Base-by-base conservation (phyloP, 2,113 vertebrate genomes). In the Delphinapterus leucas region DNA sequence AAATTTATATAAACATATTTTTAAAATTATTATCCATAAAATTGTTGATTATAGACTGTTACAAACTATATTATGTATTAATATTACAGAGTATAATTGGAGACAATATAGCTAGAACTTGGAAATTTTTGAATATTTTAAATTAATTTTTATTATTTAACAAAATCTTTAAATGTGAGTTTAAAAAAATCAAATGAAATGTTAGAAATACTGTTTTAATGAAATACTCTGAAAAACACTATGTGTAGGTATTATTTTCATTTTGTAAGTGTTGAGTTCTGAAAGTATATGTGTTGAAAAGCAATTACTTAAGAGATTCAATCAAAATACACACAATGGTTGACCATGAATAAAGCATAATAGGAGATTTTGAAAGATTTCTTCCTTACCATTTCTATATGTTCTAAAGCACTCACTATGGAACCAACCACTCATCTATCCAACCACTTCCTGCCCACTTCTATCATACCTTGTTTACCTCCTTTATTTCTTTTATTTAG, bases 151-250 rank as follows among this genome's bases (percentile, higher is more conserved):
- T 11, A 58, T 76, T 61, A 74, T 7, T 74, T 6, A 36, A 33
- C 28, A 86, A 41, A 38, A 85, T 36, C 8, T 55, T 63, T 87
- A 53, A 85, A 33, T 2, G 13, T 26, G 6, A 47, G 44, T 58
- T 86, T 36, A 10, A 93, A 6, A 28, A 67, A 67, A 49, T 73
- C 14, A 87, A 70, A n/a, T n/a, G 20, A 68, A 36, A 13, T 41
- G 1, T 15, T 93, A 38, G 23, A 90, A 82, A 82, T 81, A 74
- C 31, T 2, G 28, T 94, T 82, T 83, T 84, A 77, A 14, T 67
- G 55, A 70, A 76, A 88, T 58, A 6, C 1, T 28, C 6, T 21
- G 38, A 33, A 74, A 38, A 61, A 41, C 14, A 3, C 26, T 44
- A 0, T 53, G 12, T 38, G 8, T 20, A 26, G 5, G 12, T 82